Conservation (phyloP, 1,140 invertebrate genomes). For the Ceratina japonica region DNA sequence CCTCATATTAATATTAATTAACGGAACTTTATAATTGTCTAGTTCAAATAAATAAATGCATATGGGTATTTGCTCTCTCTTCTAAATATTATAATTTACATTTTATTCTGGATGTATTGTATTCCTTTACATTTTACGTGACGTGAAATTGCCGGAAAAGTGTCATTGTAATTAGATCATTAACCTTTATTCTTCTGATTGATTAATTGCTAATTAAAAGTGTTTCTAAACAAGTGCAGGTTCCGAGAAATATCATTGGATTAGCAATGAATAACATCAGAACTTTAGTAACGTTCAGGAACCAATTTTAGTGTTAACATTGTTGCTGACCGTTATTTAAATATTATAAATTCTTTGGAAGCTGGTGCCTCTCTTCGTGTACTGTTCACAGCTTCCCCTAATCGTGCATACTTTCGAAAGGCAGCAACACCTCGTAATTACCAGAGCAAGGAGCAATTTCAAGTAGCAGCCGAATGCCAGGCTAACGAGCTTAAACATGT, state of each 20-base stretch:
- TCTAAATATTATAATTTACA: too few relatives aligned
- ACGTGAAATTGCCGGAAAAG: neutral
- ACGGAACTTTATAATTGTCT: too few relatives aligned
- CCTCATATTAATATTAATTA: too few relatives aligned
- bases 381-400: slow-evolving; percentile 31
- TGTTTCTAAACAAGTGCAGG: too few relatives aligned
- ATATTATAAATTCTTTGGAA: neutral
- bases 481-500: slow-evolving; percentile 50
- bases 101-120: too few relatives aligned
- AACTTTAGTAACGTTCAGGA: neutral
- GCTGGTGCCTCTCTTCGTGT: neutral
- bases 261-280: neutral
- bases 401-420: slow-evolving; percentile 54
- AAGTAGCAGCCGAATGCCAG: slow-evolving; percentile 43
- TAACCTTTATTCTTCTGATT: too few relatives aligned
- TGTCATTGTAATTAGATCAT: too few relatives aligned
- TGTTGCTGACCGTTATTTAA: neutral
- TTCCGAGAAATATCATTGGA: neutral
- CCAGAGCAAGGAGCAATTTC: slow-evolving; percentile 31
- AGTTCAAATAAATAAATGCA: too few relatives aligned
- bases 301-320: slow-evolving; percentile 20
- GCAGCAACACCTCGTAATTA: slow-evolving; percentile 52
- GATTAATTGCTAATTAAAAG: too few relatives aligned
- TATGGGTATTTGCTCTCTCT: too few relatives aligned
- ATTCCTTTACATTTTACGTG: too few relatives aligned